Evolutionary conservation across 2,113 vertebrate genomes (phyloP).

Genomic region (Condylura cristata): DNA sequence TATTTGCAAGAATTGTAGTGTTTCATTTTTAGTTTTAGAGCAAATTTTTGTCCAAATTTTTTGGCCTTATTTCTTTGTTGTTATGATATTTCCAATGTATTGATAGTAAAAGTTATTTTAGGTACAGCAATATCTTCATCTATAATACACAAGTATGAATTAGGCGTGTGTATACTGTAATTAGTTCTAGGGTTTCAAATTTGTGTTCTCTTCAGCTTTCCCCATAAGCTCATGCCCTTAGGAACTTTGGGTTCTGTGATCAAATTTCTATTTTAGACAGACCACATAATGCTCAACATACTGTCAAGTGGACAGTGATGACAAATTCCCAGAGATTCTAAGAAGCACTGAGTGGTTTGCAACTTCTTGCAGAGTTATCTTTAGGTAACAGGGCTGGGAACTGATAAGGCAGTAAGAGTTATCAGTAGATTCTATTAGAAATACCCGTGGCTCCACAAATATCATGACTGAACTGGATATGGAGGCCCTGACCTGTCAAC

Average conservation of each 20-base stretch:
- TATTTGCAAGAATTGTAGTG: constrained; percentile 57
- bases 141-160: neutral
- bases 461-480: neutral
- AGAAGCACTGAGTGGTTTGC: neutral
- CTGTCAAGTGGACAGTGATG: neutral
- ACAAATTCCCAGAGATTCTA: neutral
- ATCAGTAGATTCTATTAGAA: neutral
- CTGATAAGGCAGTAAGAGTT: neutral
- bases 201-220: neutral
- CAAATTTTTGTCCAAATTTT: neutral
- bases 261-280: neutral
- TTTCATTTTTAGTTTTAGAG: constrained; percentile 54
- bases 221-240: neutral
- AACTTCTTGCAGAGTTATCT: neutral
- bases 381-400: neutral
- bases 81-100: neutral
- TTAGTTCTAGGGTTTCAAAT: neutral
- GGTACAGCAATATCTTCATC: neutral
- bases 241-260: neutral
- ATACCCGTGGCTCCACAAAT: neutral
- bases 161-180: neutral
- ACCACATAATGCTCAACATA: neutral
- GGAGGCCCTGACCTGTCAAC: neutral
- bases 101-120: neutral
- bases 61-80: neutral